A percentile compares a stretch with the other conserved stretches of the same genome.
phyloP scores from a whole-genome alignment of 92 coral and sea anemone genomes.

The Chrysogorgia sp. region DNA sequence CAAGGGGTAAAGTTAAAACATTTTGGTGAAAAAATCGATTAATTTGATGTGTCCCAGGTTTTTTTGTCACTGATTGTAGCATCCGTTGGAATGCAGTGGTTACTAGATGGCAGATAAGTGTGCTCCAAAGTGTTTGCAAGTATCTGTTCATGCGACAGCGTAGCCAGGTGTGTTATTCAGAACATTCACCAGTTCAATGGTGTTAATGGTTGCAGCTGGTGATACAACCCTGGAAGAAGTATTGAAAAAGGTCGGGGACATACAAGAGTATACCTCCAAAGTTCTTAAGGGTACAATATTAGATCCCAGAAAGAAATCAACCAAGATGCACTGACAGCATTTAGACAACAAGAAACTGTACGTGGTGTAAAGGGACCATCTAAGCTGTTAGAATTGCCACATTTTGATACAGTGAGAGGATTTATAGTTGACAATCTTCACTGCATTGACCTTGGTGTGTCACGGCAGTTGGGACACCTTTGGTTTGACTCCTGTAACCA shows the following conservation, averaged over 20 bases:
- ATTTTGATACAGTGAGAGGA: constrained; percentile 13
- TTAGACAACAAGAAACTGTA: background rate
- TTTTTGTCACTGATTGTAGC: too few relatives aligned
- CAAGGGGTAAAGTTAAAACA: too few relatives aligned
- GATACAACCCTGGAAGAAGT: constrained; percentile 17
- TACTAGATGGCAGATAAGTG: constrained; percentile 7
- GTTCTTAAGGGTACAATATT: constrained; percentile 21
- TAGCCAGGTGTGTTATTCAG: too few relatives aligned
- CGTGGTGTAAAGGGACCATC: constrained; percentile 33
- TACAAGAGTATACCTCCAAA: too few relatives aligned
- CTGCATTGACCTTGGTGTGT: too few relatives aligned
- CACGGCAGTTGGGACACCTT: too few relatives aligned
- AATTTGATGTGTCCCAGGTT: too few relatives aligned
- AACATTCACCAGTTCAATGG: constrained; percentile 39
- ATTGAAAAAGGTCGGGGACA: constrained; percentile 19
- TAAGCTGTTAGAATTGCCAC: too few relatives aligned
- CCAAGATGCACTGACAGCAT: constrained; percentile 12
- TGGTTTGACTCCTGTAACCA: constrained; percentile 23
- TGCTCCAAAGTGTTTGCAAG: constrained; percentile 29
- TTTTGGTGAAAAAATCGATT: too few relatives aligned
- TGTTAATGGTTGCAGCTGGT: constrained; percentile 29
- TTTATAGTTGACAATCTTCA: constrained; percentile 31
- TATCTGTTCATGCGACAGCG: constrained; percentile 34
- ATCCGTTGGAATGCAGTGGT: constrained; percentile 22
- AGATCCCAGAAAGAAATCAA: constrained; percentile 7